Conservation (phyloP, 2,888 invertebrate species). For the Volucella bombylans region DNA sequence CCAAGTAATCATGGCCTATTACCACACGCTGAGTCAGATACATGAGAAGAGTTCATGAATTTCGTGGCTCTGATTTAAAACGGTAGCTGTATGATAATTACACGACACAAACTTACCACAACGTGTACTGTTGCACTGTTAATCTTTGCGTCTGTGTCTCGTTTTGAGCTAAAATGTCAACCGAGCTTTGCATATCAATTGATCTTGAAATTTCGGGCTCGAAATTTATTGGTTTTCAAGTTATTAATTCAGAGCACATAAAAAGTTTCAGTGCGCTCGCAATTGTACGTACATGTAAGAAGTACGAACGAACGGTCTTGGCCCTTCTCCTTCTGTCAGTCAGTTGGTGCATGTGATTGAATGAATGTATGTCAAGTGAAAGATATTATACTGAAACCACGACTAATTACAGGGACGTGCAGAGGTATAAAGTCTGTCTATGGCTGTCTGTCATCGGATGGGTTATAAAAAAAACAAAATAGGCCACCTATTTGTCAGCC, state of each 20-base stretch:
- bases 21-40: constrained; percentile 48
- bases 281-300: constrained; percentile 7
- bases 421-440: neutral
- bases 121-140: neutral
- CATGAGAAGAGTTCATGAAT: constrained; percentile 39
- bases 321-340: constrained; percentile 29
- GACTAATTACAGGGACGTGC: constrained; percentile 61
- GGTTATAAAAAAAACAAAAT: constrained; percentile 23
- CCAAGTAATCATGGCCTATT: constrained; percentile 29
- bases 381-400: constrained; percentile 43
- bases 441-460: neutral
- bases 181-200: constrained; percentile 70
- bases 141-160: constrained; percentile 29
- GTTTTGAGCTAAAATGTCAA: constrained; percentile 45
- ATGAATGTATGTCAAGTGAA: constrained; percentile 64
- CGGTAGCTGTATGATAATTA: constrained; percentile 67
- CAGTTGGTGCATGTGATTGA: constrained; percentile 16
- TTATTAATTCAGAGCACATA: constrained; percentile 68
- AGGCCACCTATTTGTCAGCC: constrained; percentile 61
- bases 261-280: too few relatives aligned
- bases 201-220: constrained; percentile 65
- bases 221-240: constrained; percentile 63
- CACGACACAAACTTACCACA: constrained; percentile 43
- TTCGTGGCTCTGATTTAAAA: constrained; percentile 66
- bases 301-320: neutral